phyloP scores from a whole-genome alignment of 1,140 invertebrate species.

The Diachasmimorpha longicaudata region DNA sequence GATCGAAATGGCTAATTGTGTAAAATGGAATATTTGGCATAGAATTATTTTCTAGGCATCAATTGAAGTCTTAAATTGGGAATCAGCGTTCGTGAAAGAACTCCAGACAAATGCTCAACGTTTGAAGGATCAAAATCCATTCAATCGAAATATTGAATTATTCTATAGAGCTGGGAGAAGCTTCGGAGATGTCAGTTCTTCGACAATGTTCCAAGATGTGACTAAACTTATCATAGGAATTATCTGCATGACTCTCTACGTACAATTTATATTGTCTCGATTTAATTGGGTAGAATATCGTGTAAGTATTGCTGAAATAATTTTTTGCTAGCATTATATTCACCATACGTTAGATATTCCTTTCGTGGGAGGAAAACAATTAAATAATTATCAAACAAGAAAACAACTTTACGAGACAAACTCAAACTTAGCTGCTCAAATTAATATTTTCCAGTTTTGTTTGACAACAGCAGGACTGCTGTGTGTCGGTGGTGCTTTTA shows the following conservation, averaged over 20 bases:
- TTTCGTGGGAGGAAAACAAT: too few species aligned
- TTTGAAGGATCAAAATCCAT: constrained; percentile 28
- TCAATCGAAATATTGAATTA: constrained; percentile 53
- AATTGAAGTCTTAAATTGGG: constrained; percentile 70
- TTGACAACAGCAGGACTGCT: constrained; percentile 68
- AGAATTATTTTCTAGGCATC: constrained; percentile 59
- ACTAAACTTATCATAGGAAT: constrained; percentile 74
- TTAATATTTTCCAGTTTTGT: constrained; percentile 42
- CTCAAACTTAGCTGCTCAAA: neutral
- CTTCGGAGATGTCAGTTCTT: constrained; percentile 74
- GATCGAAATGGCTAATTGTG: constrained; percentile 21
- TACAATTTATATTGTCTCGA: constrained; percentile 75
- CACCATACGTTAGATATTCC: too few species aligned
- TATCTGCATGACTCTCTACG: constrained; percentile 75
- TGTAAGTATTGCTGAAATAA: constrained; percentile 61
- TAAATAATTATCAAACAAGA: too few species aligned
- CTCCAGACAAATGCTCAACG: constrained; percentile 52
- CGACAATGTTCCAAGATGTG: constrained; percentile 75
- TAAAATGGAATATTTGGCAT: neutral
- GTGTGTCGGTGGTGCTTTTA: constrained; percentile 78
- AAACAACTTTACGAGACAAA: too few species aligned
- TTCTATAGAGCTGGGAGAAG: constrained; percentile 73
- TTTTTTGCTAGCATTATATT: too few species aligned
- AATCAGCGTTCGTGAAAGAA: constrained; percentile 66
- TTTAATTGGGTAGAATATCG: constrained; percentile 78